These are phyloP conservation scores for Cherax destructor DNA, from an alignment of 1,140 invertebrate genomes.

Conservation along the genomic window DNA sequence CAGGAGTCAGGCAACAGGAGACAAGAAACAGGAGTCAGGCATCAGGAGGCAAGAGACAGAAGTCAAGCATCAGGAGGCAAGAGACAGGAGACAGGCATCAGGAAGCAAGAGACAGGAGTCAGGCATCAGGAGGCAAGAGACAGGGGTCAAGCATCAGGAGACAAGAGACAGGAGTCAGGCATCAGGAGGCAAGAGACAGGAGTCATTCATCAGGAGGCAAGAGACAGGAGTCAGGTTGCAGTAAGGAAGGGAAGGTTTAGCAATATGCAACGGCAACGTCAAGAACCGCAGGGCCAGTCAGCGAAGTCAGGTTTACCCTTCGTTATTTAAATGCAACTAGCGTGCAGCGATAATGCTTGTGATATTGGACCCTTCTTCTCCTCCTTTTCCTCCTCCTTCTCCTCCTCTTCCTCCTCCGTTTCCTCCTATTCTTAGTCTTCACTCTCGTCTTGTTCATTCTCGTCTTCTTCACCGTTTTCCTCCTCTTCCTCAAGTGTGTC, in stretches of 20 bases:
- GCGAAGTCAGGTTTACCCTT: conserved; percentile 25
- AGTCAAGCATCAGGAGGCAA: background rate
- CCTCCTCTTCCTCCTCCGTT: conserved; percentile 11
- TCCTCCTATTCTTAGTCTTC: background rate
- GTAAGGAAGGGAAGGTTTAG: background rate
- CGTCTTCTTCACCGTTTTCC: background rate
- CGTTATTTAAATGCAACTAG: conserved; percentile 38
- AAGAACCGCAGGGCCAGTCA: background rate
- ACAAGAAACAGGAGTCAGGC: too few species aligned
- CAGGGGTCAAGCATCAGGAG: background rate
- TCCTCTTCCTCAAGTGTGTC: background rate
- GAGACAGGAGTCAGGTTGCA: background rate
- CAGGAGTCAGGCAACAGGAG: too few species aligned
- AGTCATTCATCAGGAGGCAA: too few species aligned
- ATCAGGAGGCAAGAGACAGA: background rate
- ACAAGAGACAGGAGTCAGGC: background rate
- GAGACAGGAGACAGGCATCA: background rate
- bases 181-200: background rate
- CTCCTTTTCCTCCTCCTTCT: background rate
- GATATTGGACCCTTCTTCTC: conserved; percentile 26
- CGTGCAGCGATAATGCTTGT: background rate
- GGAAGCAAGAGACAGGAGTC: background rate
- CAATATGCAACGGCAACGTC: conserved; percentile 3
- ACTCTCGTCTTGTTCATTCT: background rate
- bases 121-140: background rate